Conservation (phyloP, 2,888 invertebrate species). For the Noctua janthe region DNA sequence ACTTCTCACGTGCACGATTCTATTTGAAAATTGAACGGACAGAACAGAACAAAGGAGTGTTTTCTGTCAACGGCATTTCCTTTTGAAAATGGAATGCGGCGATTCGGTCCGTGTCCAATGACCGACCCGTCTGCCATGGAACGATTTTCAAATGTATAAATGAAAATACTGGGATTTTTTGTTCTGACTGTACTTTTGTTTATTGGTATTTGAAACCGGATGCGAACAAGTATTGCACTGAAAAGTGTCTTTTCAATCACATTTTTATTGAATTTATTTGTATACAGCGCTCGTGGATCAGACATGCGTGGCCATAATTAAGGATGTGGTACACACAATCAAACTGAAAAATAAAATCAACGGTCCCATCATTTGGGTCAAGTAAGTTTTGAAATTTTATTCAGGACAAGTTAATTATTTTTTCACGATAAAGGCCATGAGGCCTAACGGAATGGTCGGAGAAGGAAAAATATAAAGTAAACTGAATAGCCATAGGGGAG, state of each 20-base stretch:
- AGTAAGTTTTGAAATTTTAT: not conserved
- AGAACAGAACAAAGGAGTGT: constrained; percentile 85
- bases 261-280: not conserved
- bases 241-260: not conserved
- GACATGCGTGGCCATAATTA: not conserved
- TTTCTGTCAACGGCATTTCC: constrained; percentile 86
- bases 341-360: not conserved
- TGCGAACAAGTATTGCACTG: not conserved
- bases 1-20: constrained; percentile 75
- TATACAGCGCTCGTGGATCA: not conserved
- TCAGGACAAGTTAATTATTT: not conserved
- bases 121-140: constrained; percentile 74
- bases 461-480: not conserved
- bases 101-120: constrained; percentile 76
- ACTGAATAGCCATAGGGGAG: no score
- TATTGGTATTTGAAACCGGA: constrained; percentile 45
- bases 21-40: constrained; percentile 79
- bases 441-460: no score
- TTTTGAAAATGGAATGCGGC: constrained; percentile 85
- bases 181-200: constrained; percentile 67
- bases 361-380: not conserved
- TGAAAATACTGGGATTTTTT: constrained; percentile 69
- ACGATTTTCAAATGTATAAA: constrained; percentile 75
- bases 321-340: not conserved
- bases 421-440: not conserved